Conservation (phyloP, 92 coral and sea anemone species). For the Porites divaricata region DNA sequence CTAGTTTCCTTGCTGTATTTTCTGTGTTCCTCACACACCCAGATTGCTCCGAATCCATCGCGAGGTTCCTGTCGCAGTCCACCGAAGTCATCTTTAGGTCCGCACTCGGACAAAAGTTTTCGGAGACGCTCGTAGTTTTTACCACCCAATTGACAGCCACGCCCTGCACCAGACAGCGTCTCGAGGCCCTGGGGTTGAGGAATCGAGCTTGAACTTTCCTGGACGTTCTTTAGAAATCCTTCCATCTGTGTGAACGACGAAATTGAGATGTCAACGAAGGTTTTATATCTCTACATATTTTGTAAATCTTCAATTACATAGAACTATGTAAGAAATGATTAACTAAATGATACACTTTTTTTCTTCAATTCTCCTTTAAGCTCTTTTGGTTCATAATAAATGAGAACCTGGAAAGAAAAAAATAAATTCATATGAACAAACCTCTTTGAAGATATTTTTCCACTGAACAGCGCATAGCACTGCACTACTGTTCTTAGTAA, state of each 20-base stretch:
- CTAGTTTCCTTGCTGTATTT: constrained; percentile 23
- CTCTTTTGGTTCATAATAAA: too few relatives aligned
- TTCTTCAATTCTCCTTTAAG: too few relatives aligned
- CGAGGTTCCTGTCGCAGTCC: constrained; percentile 70
- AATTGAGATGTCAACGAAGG: too few relatives aligned
- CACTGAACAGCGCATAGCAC: constrained; percentile 54
- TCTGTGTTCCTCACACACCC: constrained; percentile 78
- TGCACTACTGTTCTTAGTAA: constrained; percentile 40
- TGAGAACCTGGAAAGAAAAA: neutral
- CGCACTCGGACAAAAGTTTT: constrained; percentile 35
- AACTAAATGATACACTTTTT: too few relatives aligned
- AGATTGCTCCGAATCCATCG: constrained; percentile 66
- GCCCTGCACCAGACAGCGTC: constrained; percentile 22
- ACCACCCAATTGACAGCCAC: constrained; percentile 61
- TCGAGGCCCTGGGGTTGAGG: constrained; percentile 66
- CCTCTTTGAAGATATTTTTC: constrained; percentile 66
- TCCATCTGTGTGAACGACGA: constrained; percentile 48
- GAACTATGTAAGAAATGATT: too few relatives aligned
- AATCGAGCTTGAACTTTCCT: constrained; percentile 50
- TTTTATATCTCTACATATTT: too few relatives aligned
- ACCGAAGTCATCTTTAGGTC: constrained; percentile 61
- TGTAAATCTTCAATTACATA: too few relatives aligned
- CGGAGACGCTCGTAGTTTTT: constrained; percentile 53
- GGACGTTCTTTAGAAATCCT: constrained; percentile 53
- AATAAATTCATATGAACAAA: neutral